Evolutionary conservation across 2,797 vertebrate genomes (phyloP), one percentile per base, ranked within the genome.

Genomic region (Paguma larvata): DNA sequence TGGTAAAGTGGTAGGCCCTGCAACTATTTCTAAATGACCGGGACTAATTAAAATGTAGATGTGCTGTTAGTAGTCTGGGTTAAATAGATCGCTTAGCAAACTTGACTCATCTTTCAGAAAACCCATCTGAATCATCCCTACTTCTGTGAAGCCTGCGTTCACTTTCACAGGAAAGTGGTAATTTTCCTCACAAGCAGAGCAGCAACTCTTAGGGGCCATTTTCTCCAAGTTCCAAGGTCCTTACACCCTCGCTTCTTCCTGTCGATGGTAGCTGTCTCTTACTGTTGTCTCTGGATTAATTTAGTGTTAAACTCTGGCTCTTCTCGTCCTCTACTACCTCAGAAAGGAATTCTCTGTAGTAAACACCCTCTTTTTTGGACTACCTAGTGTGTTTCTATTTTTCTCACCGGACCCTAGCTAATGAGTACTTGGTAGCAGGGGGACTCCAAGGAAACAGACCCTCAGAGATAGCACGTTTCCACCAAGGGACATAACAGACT

Each of bases 41-140:
- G 65, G 25, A 30, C 67, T 82, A 6, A 6, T 79, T 87, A 67
- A 68, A 87, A 77, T 79, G 32, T 46, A 44, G 53, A 77, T 63
- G 72, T 56, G 23, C 83, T n/a, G 23, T 87, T n/a, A 72, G 32
- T 77, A 25, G 27, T 65, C 34, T 23, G 38, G 38, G 8, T 34
- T 89, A 27, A 89, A 53, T n/a, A 85, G 86, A 72, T 59, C 63
- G 30, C 72, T 73, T 65, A 59, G 70, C 89, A 75, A 92, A 68
- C 38, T 75, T 48, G 23, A 65, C 25, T 77, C 27, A 79, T 68
- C 27, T 34, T 95, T 90, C 30, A 93, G 53, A 79, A 94, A 78
- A 80, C n/a, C 2, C 13, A 53, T 94, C 18, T 91, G 23, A 85
- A 48, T 38, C 41, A 51, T 92, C 46, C 65, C 70, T 72, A 34